Base-by-base conservation (phyloP, 2,888 invertebrate genomes). In the Ommatoiulus sabulosus region DNA sequence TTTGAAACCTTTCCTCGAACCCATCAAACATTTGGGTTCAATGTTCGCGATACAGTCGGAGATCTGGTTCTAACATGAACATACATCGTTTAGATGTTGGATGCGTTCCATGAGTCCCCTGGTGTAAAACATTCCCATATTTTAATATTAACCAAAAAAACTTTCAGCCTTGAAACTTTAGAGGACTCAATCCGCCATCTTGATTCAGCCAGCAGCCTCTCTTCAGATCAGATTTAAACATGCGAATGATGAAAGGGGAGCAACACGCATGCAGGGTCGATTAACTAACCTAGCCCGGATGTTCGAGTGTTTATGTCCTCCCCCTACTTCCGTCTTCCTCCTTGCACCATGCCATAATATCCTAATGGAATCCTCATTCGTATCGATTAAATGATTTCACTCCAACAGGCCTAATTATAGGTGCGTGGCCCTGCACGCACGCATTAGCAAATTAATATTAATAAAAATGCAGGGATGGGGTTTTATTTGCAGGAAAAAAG, bases 351-450 rank as follows among this genome's bases (percentile, higher is more conserved):
- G 8, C 52, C 17, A 52, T 52, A 52, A 52, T 52, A 52, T 15
- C 52, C 52, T 52, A 52, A 52, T 52, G 52, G 52, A 52, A 52
- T 52, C 17, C 52, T 12, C 52, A 52, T 52, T 52, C 4, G 17
- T 52, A 52, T 52, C 52, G 52, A 52, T 52, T 52, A 52, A 52
- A 52, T 52, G 52, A 52, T 52, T 52, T 52, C 52, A 52, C 52
- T 1, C 52, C 15, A 12, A 17, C 17, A 52, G 52, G 52, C 52
- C 52, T 52, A 52, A 52, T 52, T 52, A 52, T 52, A 52, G 52
- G 52, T 52, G 17, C 12, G 52, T 17, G 12, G 52, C 52, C 15
- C 52, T 52, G 15, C 52, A 52, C 52, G 52, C 52, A 52, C 52
- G 15, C 52, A 52, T 52, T 52, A 52, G 52, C 52, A 52, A 52